Evolutionary conservation across 2,888 invertebrate species (phyloP), one percentile per base, ranked within the genome.

Genomic region (Bombyx huttoni): DNA sequence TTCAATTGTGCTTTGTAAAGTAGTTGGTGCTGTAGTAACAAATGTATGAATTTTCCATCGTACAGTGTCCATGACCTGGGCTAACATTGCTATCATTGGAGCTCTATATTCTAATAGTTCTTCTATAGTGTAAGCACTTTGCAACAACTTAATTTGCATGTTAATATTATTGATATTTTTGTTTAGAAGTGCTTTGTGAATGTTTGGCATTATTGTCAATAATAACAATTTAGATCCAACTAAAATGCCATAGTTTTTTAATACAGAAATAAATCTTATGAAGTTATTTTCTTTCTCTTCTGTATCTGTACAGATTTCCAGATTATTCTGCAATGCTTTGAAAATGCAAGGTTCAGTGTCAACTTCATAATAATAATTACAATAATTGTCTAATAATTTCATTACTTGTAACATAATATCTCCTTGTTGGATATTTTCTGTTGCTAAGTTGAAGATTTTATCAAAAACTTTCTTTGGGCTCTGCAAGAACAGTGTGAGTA

Each of bases 61-160:
- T 1, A 78, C 73, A 3, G 66, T 61, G 54, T 83, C 78, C 49
- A 89, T 56, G 3, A 84, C 70, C 62, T 85, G 86, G 10, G 73
- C 83, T 14, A 86, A 55, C 81, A 85, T 81, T 0, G 79, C 83
- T 46, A 88, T 58, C 65, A 83, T 70, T 12, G 89, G 86, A 10
- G 83, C 81, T 48, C 84, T 69, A 57, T 79, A 85, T 50, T 66
- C 61, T 47, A 70, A n/a, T 46, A 84, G 58, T 48, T 86, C 83
- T 8, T 67, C 61, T 5, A 75, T 52, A 8, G 56, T 61, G 53
- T 70, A 86, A 1, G 72, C 71, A 13, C 67, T 63, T 46, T 60
- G 58, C 48, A 88, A 57, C 10, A 85, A 57, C 48, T 67, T 75
- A 33, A 80, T 64, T 53, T 78, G 78, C 33, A 75, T 56, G 59